Conservation (phyloP, 2,797 vertebrate species). For the Fistularia commersonii region DNA sequence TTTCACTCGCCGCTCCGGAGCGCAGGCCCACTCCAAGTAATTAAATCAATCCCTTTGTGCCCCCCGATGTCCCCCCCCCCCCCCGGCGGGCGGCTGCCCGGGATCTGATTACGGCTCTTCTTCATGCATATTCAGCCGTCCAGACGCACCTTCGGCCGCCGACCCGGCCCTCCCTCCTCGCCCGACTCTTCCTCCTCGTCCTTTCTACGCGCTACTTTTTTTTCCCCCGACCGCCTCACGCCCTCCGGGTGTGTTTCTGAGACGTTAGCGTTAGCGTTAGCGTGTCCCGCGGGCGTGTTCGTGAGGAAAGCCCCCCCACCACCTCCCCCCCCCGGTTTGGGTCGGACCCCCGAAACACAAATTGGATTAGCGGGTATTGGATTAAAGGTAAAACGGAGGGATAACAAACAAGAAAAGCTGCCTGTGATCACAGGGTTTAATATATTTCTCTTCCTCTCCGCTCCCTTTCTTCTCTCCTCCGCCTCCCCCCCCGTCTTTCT, state of each 20-base stretch:
- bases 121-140: slow-evolving; percentile 99
- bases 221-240: neutral
- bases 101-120: slow-evolving; percentile 95
- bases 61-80: slow-evolving; percentile 89
- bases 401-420: slow-evolving; percentile 97
- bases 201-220: no score
- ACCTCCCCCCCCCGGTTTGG: no score
- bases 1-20: slow-evolving; percentile 86
- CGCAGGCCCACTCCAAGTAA: slow-evolving; percentile 96
- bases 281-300: slow-evolving; percentile 79
- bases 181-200: no score
- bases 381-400: slow-evolving; percentile 98
- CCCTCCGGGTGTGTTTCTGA: neutral
- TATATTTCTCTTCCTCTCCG: slow-evolving; percentile 84
- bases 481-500: slow-evolving; percentile 52
- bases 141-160: no score
- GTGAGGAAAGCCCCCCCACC: slow-evolving; percentile 82
- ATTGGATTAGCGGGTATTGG: slow-evolving; percentile 99
- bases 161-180: no score
- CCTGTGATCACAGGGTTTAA: slow-evolving; percentile 98
- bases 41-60: slow-evolving; percentile 99
- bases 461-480: slow-evolving; percentile 63
- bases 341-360: slow-evolving; percentile 94
- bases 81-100: slow-evolving; percentile 75
- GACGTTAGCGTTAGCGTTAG: no score